Evolutionary conservation across 1,140 invertebrate species (phyloP), one percentile per base, ranked within the genome.

Genomic region (Battus philenor): DNA sequence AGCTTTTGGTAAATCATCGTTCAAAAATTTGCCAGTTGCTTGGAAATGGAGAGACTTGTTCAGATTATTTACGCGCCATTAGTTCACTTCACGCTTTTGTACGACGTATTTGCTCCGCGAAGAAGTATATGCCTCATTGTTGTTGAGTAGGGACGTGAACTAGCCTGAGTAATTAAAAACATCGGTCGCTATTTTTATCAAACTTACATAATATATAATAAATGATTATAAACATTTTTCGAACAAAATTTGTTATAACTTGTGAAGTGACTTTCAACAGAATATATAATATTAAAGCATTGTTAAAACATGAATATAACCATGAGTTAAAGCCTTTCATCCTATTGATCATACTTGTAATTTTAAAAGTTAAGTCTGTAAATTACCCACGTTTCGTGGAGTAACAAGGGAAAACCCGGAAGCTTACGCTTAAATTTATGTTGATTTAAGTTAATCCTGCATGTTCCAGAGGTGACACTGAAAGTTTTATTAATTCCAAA

Each of bases 61-160:
- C 57, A 55, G 50, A 66, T 69, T 69, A 69, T 62, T 57, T 27
- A 63, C 51, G 47, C 54, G 50, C 62, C 66, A 69, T 69, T 69
- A 69, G 62, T 44, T 58, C 60, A 41, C 51, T 58, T 60, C 62
- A 48, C 50, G 59, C 62, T 48, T 66, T 63, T 63, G 57, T 60
- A 54, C 34, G 31, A 38, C 20, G n/a, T 41, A 30, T 50, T 39
- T 18, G 33, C 30, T 39, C 38, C 36, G 39, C 10, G 4, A 47
- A 33, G 34, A 31, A 43, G 36, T 52, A 33, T 49, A 43, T 20
- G 27, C 41, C 38, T 61, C 53, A 64, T 60, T 64, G 60, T 64
- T 50, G 50, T 44, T 22, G 47, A 49, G 49, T 55, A 57, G 47
- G 53, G 48, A 46, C 56, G 47, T n/a, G n/a, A n/a, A n/a, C n/a